Conservation (phyloP, 2,797 vertebrate genomes). For the Aphelocoma californica region DNA sequence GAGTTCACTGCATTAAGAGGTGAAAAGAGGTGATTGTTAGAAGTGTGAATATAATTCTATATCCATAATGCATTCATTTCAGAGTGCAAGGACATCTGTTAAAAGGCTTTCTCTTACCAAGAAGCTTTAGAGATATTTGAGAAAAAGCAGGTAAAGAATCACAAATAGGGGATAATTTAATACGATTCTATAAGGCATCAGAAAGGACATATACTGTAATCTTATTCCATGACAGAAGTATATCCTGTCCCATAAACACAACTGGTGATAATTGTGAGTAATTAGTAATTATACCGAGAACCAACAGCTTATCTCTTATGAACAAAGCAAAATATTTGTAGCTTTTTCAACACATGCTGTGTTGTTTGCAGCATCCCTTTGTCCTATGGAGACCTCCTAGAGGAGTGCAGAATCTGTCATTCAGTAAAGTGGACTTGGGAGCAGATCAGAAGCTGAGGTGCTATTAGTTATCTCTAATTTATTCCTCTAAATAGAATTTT, state of each 20-base stretch:
- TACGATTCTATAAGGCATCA: neutral
- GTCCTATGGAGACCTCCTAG: neutral
- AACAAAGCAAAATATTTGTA: neutral
- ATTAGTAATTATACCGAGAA: neutral
- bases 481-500: neutral
- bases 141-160: neutral
- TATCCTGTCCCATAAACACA: neutral
- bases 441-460: neutral
- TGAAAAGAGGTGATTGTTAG: neutral
- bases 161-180: neutral
- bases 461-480: neutral
- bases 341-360: neutral
- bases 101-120: slow-evolving; percentile 11
- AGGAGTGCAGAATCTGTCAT: neutral
- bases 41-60: neutral
- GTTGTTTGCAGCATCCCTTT: neutral
- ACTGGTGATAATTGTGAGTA: neutral
- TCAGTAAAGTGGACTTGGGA: neutral
- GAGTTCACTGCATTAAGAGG: neutral
- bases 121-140: neutral
- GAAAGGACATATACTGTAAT: neutral
- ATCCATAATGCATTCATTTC: neutral
- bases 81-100: neutral
- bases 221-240: neutral
- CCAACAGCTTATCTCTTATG: neutral